These are phyloP conservation scores for Amblyopsis rosae DNA, from an alignment of 2,113 vertebrate genomes.

Conservation along the genomic window DNA sequence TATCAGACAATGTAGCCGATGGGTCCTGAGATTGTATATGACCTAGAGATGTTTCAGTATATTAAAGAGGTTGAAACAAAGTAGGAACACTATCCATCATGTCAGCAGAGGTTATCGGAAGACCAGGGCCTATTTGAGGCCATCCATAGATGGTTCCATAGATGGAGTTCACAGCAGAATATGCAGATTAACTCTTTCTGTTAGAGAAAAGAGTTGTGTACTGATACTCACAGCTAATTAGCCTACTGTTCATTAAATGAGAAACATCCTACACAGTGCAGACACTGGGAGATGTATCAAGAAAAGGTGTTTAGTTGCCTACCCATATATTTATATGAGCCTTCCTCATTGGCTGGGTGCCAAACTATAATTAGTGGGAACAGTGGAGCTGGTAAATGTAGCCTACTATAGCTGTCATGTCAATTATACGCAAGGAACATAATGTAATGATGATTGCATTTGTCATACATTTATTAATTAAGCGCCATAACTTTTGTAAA, in stretches of 20 bases:
- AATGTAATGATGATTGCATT: no score
- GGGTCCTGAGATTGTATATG: conserved; percentile 37
- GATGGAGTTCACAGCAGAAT: conserved; percentile 27
- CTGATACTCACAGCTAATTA: neutral
- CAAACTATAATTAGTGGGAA: no score
- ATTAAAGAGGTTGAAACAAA: conserved; percentile 51
- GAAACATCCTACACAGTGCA: neutral
- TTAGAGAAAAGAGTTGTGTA: conserved; percentile 5
- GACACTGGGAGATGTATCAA: neutral
- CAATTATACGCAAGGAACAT: no score
- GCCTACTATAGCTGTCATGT: no score
- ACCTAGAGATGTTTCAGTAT: conserved; percentile 42
- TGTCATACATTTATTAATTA: no score
- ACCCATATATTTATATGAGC: no score
- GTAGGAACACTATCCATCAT: conserved; percentile 62
- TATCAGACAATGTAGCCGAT: no score
- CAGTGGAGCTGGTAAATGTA: no score
- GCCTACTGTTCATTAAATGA: conserved; percentile 8
- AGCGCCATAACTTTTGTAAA: no score
- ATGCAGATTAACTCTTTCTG: conserved; percentile 4
- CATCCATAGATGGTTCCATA: conserved; percentile 17
- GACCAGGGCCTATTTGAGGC: conserved; percentile 56
- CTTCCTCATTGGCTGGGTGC: neutral
- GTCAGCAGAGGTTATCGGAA: conserved; percentile 44
- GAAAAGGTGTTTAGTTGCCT: neutral